Conservation (phyloP, 2,797 vertebrate genomes). For the Hirundo rustica region DNA sequence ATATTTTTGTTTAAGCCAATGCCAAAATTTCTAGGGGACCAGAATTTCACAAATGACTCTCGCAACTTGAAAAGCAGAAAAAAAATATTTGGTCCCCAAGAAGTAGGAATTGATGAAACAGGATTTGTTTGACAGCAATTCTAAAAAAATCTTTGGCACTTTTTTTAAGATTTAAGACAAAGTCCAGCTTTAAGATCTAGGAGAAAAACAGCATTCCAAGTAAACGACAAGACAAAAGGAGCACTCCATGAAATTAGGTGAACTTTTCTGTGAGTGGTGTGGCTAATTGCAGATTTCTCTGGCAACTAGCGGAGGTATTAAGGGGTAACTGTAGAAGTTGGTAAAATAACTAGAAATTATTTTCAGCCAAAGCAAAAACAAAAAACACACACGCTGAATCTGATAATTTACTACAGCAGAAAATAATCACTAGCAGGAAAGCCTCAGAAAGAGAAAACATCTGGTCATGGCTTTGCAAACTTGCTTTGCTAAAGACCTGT, state of each 20-base stretch:
- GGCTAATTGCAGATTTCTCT: conserved; percentile 27
- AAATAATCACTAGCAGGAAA: neutral
- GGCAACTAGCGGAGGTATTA: neutral
- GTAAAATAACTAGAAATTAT: conserved; percentile 19
- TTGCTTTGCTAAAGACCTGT: neutral
- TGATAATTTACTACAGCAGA: neutral
- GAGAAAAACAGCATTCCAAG: conserved; percentile 14
- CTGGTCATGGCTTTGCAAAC: neutral
- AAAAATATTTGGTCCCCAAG: neutral
- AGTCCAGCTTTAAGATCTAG: neutral
- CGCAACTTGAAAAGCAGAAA: neutral
- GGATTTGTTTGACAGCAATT: neutral
- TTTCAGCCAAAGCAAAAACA: conserved; percentile 18
- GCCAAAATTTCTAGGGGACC: neutral
- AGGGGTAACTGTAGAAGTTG: conserved; percentile 6
- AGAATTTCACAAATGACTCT: neutral
- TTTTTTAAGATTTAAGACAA: neutral
- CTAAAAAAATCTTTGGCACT: neutral
- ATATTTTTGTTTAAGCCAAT: neutral
- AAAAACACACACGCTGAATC: neutral
- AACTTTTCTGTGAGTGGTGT: conserved; percentile 19
- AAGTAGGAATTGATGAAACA: neutral
- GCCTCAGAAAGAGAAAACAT: neutral
- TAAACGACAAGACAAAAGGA: conserved; percentile 35
- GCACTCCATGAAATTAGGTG: conserved; percentile 19